phyloP scores from a whole-genome alignment of 2,113 vertebrate genomes.

The Chloropsis cyanopogon region DNA sequence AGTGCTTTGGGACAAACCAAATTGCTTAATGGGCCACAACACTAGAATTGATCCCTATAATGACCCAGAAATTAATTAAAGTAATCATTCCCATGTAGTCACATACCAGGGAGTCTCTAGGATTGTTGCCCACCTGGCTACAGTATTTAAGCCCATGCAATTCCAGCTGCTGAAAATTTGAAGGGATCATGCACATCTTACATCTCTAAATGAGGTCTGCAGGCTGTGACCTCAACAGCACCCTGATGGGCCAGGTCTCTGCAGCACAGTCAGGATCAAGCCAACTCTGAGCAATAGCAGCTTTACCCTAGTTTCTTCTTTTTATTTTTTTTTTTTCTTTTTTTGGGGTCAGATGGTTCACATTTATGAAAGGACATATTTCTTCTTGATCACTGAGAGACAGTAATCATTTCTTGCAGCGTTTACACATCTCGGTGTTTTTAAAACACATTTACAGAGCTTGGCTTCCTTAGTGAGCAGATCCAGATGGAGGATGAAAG shows the following conservation, averaged over 20 bases:
- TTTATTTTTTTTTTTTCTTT: background rate
- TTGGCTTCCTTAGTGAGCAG: background rate
- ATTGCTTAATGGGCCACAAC: conserved; percentile 14
- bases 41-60: background rate
- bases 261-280: background rate
- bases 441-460: background rate
- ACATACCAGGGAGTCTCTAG: background rate
- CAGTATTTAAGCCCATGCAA: background rate
- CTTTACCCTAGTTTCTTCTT: background rate
- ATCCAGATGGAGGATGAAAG: background rate
- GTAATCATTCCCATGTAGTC: background rate
- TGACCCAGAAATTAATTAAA: conserved; percentile 49
- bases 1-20: conserved; percentile 5
- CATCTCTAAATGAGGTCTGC: background rate
- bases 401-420: background rate
- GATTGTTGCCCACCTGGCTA: background rate
- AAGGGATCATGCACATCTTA: background rate
- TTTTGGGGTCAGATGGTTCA: background rate
- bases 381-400: background rate
- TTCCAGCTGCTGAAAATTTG: background rate
- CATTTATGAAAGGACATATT: background rate
- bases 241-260: background rate
- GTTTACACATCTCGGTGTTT: background rate
- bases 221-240: background rate
- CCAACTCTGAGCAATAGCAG: background rate